Percentiles rank a stretch among this genome's conserved stretches.
Conservation (phyloP, 2,113 vertebrate genomes). For the Hippocampus guttulatus region DNA sequence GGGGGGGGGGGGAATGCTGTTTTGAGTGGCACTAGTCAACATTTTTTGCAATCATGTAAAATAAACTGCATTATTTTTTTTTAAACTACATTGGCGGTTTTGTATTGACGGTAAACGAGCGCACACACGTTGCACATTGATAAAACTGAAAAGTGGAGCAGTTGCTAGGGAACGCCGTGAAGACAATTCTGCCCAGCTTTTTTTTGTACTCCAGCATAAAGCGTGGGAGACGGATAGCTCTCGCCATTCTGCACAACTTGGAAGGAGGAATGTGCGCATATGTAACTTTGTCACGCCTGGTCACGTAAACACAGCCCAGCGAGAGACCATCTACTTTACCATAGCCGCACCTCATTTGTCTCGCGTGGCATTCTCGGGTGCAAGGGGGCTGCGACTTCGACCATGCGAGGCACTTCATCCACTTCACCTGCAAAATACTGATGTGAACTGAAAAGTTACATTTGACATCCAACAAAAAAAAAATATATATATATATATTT, state of each 20-base stretch:
- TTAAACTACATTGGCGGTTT: neutral
- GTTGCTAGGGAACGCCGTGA: constrained; percentile 64
- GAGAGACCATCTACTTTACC: constrained; percentile 14
- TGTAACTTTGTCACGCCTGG: neutral
- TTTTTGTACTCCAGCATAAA: neutral
- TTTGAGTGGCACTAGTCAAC: neutral
- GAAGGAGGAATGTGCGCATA: constrained; percentile 10
- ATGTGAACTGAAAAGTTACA: too few relatives aligned
- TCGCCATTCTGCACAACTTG: constrained; percentile 27
- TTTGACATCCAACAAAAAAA: too few relatives aligned
- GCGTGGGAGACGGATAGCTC: constrained; percentile 28
- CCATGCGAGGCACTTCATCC: too few relatives aligned
- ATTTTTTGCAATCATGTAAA: neutral
- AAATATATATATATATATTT: too few relatives aligned
- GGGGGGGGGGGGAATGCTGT: neutral
- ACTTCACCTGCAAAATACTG: too few relatives aligned
- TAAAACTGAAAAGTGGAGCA: constrained; percentile 32
- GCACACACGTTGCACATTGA: constrained; percentile 27
- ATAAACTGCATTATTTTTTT: neutral
- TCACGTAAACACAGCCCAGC: constrained; percentile 28
- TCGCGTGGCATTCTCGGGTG: neutral
- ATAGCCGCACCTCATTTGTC: constrained; percentile 32
- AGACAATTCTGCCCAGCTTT: constrained; percentile 29
- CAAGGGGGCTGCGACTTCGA: too few relatives aligned
- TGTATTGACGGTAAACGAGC: constrained; percentile 35